Evolutionary conservation across 2,888 invertebrate species (phyloP), one percentile per base, ranked within the genome.

Genomic region (Euzophera pinguis): DNA sequence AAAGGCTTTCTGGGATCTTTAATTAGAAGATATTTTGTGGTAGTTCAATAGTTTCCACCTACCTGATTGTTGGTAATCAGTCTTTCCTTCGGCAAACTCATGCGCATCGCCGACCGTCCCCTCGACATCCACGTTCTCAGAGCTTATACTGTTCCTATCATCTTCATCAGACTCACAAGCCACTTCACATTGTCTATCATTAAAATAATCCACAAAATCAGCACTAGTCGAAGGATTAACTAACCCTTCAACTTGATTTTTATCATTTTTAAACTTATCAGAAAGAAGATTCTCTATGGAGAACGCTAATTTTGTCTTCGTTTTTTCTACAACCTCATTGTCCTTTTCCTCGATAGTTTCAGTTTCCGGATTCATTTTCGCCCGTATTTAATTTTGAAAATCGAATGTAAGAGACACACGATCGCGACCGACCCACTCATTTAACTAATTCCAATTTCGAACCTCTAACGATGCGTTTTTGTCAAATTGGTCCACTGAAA

Each of bases 401-500:
- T 58, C 59, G 32, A 53, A 48, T 42, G 54, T 60, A 61, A 67
- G 58, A 57, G 57, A 55, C 59, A 58, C 58, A 5, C 63, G 58
- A 58, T 47, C 57, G 53, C 59, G 49, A 53, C 57, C 51, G 51
- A 57, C 51, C 47, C 13, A 78, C 76, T 78, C 81, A 81, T 81
- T 78, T 75, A 73, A 84, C 88, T 83, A 81, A 88, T 85, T 75
- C 71, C 75, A 81, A 88, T 85, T 75, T 70, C 75, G 80, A 76
- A 71, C 63, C 69, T 76, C 32, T 73, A 78, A 78, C 80, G 84
- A 81, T 73, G 78, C 84, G 88, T 88, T 88, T 86, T 86, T 86
- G 85, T 89, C 89, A 87, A 78, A 86, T 85, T 80, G 84, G 75
- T 66, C 70, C 76, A 75, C 77, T 81, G 82, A 80, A 84, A 78